Base-by-base conservation (phyloP, 2,113 vertebrate genomes). In the Motacilla tschutschensis region DNA sequence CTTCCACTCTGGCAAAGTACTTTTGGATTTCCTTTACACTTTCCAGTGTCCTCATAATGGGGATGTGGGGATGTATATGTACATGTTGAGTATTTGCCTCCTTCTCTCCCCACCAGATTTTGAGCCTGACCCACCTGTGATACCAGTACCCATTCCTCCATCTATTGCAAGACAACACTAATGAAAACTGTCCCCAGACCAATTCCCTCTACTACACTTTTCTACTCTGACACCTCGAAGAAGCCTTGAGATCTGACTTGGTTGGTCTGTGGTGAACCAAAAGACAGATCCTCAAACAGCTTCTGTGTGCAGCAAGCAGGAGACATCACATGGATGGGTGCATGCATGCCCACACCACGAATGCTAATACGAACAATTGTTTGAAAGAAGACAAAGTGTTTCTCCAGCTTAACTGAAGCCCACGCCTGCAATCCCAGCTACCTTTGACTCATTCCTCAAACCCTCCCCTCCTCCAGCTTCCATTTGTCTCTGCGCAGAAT, bases 401-500 rank as follows among this genome's bases (percentile, higher is more conserved):
- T 89, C 91, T 93, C 76, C 85, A 90, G 77, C n/a, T 94, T 91
- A 89, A 89, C 73, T 72, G 76, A 94, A 95, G 64, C 94, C 93
- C 91, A 94, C 91, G 91, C 87, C 91, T 92, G 93, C 89, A 94
- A 89, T 91, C 89, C 70, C 83, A 93, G 69, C 79, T 94, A 95
- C 85, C 93, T 94, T 95, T 93, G 91, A 95, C 89, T 95, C 91
- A 95, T 83, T 83, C 57, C 79, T 93, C 85, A 85, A 93, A 78
- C 33, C 38, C 41, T 80, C 79, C 89, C 89, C 89, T 92, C 85
- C 89, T 80, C 85, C 91, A 93, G 57, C 31, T 75, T 93, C 77
- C 48, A 78, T 64, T 93, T 83, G 21, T 84, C 75, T 87, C 65
- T 71, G 47, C 4, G 9, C 62, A 89, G 48, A 85, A 89, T 69